A percentile compares a stretch with the other conserved stretches of the same genome.
Evolutionary conservation across 2,113 vertebrate species (phyloP).

Genomic region (Channa argus): DNA sequence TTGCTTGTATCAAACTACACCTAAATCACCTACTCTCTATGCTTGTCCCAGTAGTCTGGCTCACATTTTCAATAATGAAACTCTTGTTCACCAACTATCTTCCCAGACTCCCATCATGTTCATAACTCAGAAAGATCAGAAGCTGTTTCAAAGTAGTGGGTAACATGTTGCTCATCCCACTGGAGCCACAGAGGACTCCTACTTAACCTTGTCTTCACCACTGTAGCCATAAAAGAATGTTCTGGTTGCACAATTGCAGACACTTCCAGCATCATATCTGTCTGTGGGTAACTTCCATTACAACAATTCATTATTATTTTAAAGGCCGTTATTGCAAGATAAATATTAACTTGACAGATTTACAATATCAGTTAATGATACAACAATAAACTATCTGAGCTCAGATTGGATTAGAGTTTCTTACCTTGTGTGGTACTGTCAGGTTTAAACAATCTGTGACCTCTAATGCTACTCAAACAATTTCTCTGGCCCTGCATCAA

Average conservation of each 20-base stretch:
- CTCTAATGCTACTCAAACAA: constrained; percentile 32
- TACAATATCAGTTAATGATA: not conserved
- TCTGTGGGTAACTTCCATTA: not conserved
- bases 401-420: not conserved
- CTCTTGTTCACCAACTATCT: not conserved
- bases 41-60: not conserved
- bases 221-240: not conserved
- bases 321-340: too few species aligned
- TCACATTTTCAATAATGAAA: not conserved
- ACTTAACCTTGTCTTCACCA: not conserved
- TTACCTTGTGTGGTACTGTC: not conserved
- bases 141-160: not conserved
- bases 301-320: too few species aligned
- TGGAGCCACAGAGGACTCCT: not conserved
- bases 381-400: not conserved
- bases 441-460: constrained; percentile 13
- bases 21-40: too few species aligned
- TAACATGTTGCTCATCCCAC: not conserved
- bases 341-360: not conserved
- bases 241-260: not conserved
- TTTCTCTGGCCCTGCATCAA: constrained; percentile 44
- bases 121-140: not conserved
- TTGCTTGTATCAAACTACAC: too few species aligned
- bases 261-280: not conserved
- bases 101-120: not conserved